phyloP scores from a whole-genome alignment of 2,113 vertebrate species.

The Alligator mississippiensis region DNA sequence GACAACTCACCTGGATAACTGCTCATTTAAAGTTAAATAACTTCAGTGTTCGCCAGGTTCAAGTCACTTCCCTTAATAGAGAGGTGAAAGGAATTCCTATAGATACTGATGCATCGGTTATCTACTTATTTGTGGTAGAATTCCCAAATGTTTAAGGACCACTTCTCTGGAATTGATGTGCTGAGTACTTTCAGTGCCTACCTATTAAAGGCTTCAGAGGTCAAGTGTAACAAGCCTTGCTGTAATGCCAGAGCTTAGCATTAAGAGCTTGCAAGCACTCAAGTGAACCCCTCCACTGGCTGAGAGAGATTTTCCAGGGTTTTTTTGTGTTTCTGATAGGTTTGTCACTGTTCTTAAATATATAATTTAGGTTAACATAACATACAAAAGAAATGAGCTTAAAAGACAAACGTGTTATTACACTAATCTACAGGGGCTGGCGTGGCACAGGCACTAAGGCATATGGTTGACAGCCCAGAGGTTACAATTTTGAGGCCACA shows the following conservation, averaged over 20 bases:
- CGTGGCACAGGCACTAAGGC: background rate
- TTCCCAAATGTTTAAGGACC: background rate
- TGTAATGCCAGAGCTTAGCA: conserved; percentile 4
- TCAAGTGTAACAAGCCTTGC: background rate
- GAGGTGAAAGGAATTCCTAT: background rate
- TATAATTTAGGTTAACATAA: background rate
- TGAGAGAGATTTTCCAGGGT: background rate
- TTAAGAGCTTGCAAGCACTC: background rate
- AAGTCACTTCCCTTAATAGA: background rate
- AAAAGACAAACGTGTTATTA: background rate
- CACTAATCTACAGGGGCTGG: background rate
- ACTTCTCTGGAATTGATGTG: background rate
- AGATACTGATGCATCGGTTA: background rate
- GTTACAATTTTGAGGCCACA: too few species aligned
- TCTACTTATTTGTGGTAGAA: background rate
- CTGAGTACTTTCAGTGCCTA: background rate
- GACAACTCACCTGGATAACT: background rate
- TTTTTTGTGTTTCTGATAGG: background rate
- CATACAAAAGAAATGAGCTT: background rate
- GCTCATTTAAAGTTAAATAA: too few species aligned
- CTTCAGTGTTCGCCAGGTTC: background rate
- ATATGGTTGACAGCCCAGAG: too few species aligned
- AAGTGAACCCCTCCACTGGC: background rate
- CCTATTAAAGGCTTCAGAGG: background rate
- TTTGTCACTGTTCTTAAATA: conserved; percentile 24